phyloP scores from a whole-genome alignment of 2,888 invertebrate genomes.

The Amblyjoppa proteus region DNA sequence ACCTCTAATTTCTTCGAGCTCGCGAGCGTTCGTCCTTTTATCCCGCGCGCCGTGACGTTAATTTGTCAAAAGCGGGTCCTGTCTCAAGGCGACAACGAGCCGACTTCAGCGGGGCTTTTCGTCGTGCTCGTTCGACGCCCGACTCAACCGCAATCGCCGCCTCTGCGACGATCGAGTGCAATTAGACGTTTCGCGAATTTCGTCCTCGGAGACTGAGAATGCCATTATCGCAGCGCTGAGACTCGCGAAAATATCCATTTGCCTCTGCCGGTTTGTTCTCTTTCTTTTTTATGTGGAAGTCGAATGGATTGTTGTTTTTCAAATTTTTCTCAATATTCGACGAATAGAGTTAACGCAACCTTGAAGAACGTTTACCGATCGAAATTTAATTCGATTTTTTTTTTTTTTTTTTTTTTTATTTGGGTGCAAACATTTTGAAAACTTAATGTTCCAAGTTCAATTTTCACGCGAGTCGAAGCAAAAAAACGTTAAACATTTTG shows the following conservation, averaged over 20 bases:
- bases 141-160: neutral
- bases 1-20: slow-evolving; percentile 34
- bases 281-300: no score
- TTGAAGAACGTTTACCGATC: no score
- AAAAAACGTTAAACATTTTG: no score
- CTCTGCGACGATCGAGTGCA: neutral
- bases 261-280: neutral
- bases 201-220: slow-evolving; percentile 37
- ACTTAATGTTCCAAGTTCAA: no score
- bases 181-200: neutral
- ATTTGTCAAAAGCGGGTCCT: slow-evolving; percentile 70
- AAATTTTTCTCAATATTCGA: no score
- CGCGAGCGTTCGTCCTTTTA: slow-evolving; percentile 57
- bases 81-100: slow-evolving; percentile 43
- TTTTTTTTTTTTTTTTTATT: no score
- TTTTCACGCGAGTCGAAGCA: no score
- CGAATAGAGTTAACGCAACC: no score
- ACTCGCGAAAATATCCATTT: slow-evolving; percentile 20
- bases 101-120: slow-evolving; percentile 24
- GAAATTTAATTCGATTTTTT: no score
- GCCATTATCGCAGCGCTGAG: slow-evolving; percentile 33
- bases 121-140: slow-evolving; percentile 36
- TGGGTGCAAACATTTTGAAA: no score
- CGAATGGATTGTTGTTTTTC: no score
- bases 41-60: slow-evolving; percentile 67